A percentile compares a stretch with the other conserved stretches of the same genome.
These are phyloP conservation scores for Rhagonycha lutea DNA, from an alignment of 2,888 invertebrate species.

Conservation along the genomic window DNA sequence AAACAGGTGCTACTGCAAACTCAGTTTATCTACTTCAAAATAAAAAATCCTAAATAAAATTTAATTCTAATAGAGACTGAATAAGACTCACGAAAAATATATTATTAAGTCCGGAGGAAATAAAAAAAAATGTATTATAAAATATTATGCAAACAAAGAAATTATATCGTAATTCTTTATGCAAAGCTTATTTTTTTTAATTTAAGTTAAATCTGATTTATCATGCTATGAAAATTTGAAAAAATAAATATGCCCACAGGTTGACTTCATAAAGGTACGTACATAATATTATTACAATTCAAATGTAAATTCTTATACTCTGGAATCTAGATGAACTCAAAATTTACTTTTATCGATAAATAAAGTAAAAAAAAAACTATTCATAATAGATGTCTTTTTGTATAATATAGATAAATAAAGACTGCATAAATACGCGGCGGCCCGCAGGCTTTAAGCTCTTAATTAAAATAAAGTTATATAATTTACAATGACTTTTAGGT, in stretches of 20 bases:
- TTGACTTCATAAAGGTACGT: not conserved
- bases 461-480: no score
- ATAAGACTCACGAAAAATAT: not conserved
- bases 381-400: no score
- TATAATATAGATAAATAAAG: no score
- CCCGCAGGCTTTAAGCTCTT: no score
- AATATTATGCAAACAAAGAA: not conserved
- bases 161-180: not conserved
- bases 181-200: not conserved
- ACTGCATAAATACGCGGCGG: no score
- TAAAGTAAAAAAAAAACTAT: no score
- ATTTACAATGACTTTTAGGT: no score
- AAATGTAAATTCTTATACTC: no score
- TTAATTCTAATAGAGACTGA: not conserved
- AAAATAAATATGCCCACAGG: not conserved
- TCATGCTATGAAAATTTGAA: not conserved
- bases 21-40: not conserved
- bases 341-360: no score
- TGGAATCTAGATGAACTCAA: no score
- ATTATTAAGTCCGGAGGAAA: not conserved
- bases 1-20: not conserved
- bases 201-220: not conserved
- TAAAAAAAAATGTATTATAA: not conserved
- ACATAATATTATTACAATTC: no score
- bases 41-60: not conserved